A percentile compares a stretch with the other conserved stretches of the same genome.
Conservation (phyloP, 2,888 invertebrate species). For the Dicycla oo region DNA sequence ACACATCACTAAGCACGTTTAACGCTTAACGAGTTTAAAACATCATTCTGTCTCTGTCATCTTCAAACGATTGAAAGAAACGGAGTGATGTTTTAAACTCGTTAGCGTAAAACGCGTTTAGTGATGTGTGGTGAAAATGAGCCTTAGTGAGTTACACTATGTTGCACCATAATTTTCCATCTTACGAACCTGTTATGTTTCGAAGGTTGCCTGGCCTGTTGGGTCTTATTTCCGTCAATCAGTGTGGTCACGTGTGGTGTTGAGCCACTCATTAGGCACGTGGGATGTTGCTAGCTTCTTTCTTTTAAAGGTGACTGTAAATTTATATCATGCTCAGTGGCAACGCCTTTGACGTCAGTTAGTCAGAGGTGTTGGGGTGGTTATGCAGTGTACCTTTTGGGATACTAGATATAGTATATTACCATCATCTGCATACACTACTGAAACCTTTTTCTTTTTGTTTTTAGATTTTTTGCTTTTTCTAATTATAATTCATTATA, state of each 20-base stretch:
- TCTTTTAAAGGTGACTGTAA: conserved; percentile 10
- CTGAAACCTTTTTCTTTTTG: too few relatives aligned
- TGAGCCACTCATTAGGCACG: conserved; percentile 18
- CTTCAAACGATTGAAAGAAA: too few relatives aligned
- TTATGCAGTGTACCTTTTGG: not conserved
- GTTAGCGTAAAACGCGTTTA: too few relatives aligned
- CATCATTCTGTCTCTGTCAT: too few relatives aligned
- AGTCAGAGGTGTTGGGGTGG: not conserved
- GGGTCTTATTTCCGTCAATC: conserved; percentile 36
- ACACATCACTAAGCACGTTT: too few relatives aligned
- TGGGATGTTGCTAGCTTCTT: conserved; percentile 13
- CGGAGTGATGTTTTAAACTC: too few relatives aligned
- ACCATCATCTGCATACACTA: not conserved
- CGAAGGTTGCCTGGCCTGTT: conserved; percentile 40
- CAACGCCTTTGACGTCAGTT: not conserved
- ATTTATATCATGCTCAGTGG: not conserved
- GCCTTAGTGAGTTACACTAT: conserved; percentile 26
- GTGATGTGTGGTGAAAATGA: too few relatives aligned
- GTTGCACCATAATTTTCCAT: conserved; percentile 57
- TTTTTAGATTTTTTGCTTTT: too few relatives aligned
- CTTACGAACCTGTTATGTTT: conserved; percentile 43
- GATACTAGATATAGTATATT: too few relatives aligned
- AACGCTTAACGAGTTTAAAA: too few relatives aligned
- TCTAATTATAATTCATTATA: too few relatives aligned
- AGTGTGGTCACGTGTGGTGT: not conserved